phyloP scores from a whole-genome alignment of 2,113 vertebrate genomes.

The Capricornis sumatraensis region DNA sequence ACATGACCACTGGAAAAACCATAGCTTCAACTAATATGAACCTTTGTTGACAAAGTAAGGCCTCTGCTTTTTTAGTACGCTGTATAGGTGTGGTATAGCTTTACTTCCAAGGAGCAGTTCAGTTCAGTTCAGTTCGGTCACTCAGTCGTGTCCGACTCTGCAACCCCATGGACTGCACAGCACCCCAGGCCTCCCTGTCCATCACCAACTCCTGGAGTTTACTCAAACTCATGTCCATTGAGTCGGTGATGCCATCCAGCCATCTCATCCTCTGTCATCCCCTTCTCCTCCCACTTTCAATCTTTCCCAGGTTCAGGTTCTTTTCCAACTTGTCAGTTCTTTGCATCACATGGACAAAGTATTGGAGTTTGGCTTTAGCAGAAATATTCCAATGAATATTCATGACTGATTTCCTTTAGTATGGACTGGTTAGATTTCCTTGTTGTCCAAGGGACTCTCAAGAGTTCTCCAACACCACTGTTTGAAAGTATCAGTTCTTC shows the following conservation, averaged over 20 bases:
- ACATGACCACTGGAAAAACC: neutral
- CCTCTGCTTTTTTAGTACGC: neutral
- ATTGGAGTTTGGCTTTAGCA: neutral
- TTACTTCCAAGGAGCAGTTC: neutral
- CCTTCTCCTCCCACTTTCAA: neutral
- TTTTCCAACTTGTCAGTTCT: neutral
- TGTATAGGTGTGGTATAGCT: neutral
- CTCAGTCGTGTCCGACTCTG: neutral
- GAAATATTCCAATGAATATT: neutral
- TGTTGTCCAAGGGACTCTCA: neutral
- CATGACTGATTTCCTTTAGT: neutral
- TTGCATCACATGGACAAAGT: neutral
- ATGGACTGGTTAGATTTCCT: neutral
- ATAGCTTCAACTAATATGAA: neutral
- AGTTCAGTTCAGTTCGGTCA: fast-evolving
- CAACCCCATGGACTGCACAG: neutral
- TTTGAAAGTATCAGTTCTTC: neutral
- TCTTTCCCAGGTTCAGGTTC: neutral
- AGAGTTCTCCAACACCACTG: neutral
- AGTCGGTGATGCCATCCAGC: neutral
- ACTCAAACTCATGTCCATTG: neutral
- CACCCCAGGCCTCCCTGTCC: neutral
- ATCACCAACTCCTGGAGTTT: fast-evolving
- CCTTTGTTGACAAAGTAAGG: neutral
- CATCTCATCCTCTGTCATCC: neutral